A percentile compares a stretch with the other conserved stretches of the same genome.
phyloP scores from a whole-genome alignment of 2,888 invertebrate species.

The Netelia inedita region DNA sequence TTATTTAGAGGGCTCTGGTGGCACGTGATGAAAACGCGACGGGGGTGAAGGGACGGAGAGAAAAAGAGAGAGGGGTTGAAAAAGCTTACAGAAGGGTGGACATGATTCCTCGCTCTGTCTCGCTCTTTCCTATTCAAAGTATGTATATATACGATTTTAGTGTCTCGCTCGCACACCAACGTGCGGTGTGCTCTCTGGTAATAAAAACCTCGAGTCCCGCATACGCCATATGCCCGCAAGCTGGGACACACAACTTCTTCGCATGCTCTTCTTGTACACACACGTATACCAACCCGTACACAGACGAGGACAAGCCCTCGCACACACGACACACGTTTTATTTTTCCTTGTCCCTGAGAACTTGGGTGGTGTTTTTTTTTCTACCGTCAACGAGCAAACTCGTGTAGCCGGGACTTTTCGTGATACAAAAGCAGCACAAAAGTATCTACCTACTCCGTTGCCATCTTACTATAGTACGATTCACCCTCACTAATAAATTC shows the following conservation, averaged over 20 bases:
- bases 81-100: constrained; percentile 59
- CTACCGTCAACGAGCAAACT: constrained; percentile 44
- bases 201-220: constrained; percentile 63
- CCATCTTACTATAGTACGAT: not conserved
- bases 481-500: constrained; percentile 13
- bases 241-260: constrained; percentile 41
- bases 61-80: constrained; percentile 35
- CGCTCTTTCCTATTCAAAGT: constrained; percentile 33
- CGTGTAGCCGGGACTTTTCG: constrained; percentile 44
- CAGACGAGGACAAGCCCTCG: not conserved
- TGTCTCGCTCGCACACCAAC: constrained; percentile 26
- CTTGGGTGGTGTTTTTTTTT: constrained; percentile 7
- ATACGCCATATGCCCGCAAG: constrained; percentile 72
- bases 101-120: constrained; percentile 51
- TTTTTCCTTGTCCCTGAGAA: constrained; percentile 12
- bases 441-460: constrained; percentile 3
- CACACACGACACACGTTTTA: not conserved
- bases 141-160: not conserved
- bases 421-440: constrained; percentile 16
- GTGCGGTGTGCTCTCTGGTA: constrained; percentile 27
- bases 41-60: constrained; percentile 18
- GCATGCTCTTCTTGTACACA: not conserved
- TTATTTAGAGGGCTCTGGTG: constrained; percentile 73
- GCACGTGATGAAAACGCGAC: constrained; percentile 72
- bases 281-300: constrained; percentile 7